A percentile compares a stretch with the other conserved stretches of the same genome.
These are phyloP conservation scores for Strix aluco DNA, from an alignment of 2,113 vertebrate genomes.

Conservation along the genomic window DNA sequence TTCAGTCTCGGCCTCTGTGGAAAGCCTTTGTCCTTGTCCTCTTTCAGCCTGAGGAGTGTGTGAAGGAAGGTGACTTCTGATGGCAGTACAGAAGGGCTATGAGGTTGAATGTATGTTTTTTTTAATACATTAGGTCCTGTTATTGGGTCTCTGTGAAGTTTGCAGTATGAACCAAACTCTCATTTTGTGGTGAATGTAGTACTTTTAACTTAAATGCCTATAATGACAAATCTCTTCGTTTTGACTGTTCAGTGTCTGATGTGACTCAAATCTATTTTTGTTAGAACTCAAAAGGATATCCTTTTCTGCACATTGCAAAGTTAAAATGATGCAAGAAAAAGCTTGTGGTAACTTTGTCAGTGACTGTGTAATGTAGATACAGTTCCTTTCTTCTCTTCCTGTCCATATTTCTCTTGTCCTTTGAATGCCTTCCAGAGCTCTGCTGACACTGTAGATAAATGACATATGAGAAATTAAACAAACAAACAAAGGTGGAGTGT, in stretches of 20 bases:
- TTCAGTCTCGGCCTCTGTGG: not conserved
- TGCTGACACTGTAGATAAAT: not conserved
- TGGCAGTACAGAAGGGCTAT: not conserved
- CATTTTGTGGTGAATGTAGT: not conserved
- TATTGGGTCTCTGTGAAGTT: not conserved
- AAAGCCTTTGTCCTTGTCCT: not conserved
- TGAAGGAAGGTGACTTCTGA: not conserved
- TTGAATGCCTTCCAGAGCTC: not conserved
- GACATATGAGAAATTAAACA: not conserved
- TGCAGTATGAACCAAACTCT: not conserved
- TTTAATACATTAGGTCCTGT: not conserved
- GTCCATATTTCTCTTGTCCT: not conserved
- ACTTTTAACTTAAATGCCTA: not conserved
- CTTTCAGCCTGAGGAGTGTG: not conserved
- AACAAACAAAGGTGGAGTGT: not conserved
- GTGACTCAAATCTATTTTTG: not conserved
- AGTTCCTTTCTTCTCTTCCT: constrained; percentile 25
- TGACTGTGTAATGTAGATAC: not conserved
- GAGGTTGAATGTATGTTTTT: not conserved
- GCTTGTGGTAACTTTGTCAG: not conserved
- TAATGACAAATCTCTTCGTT: not conserved
- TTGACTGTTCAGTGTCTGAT: not conserved
- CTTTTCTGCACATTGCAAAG: not conserved
- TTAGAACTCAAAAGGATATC: not conserved
- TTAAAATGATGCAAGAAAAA: constrained; percentile 16